Evolutionary conservation across 2,888 invertebrate species (phyloP).

Genomic region (Hypercompe scribonia): DNA sequence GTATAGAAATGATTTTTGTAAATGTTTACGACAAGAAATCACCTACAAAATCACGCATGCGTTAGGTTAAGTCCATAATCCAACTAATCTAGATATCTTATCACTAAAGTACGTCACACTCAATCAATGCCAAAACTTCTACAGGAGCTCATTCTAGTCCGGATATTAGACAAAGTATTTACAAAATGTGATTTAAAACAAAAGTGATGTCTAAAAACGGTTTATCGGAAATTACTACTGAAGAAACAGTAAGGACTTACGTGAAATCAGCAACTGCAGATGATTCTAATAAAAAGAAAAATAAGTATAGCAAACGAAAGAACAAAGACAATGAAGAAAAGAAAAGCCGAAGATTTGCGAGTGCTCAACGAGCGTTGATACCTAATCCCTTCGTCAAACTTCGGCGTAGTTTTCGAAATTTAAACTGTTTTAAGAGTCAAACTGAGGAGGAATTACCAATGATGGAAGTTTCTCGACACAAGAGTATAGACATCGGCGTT

Average conservation of each 20-base stretch:
- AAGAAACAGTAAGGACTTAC: conserved; percentile 59
- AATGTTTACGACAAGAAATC: conserved; percentile 42
- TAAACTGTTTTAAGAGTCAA: conserved; percentile 70
- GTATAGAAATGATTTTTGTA: neutral
- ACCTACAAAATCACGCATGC: conserved; percentile 50
- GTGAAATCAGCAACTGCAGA: conserved; percentile 56
- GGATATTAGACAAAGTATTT: conserved; percentile 62
- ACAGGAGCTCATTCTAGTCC: conserved; percentile 66
- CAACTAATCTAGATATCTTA: conserved; percentile 78
- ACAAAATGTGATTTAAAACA: conserved; percentile 66
- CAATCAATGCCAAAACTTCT: conserved; percentile 82
- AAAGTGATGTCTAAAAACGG: conserved; percentile 75
- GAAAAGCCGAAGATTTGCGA: conserved; percentile 58
- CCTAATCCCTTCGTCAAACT: conserved; percentile 64
- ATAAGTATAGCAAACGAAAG: conserved; percentile 42
- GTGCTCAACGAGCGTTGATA: conserved; percentile 60
- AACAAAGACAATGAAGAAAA: conserved; percentile 48
- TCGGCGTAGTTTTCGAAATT: conserved; percentile 64
- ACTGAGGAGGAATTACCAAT: conserved; percentile 67
- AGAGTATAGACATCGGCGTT: conserved; percentile 78
- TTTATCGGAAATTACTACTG: conserved; percentile 60
- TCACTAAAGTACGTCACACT: conserved; percentile 74
- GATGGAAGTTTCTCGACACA: conserved; percentile 73
- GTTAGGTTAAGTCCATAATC: conserved; percentile 67
- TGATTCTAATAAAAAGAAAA: conserved; percentile 37